Evolutionary conservation across 2,888 invertebrate genomes (phyloP).

Genomic region (Eudemis profundana): DNA sequence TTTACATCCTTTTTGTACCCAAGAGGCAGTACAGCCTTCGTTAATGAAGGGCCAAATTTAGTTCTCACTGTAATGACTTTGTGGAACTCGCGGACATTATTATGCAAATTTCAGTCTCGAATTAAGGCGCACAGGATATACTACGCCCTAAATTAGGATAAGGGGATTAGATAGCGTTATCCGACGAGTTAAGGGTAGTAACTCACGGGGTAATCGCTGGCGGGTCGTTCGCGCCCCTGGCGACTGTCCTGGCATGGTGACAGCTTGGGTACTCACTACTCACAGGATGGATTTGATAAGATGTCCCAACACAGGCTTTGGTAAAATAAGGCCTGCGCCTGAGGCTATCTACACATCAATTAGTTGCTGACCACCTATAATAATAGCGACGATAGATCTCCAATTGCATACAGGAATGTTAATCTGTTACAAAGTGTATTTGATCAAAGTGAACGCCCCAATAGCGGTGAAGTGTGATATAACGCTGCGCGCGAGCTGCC

Average conservation of each 20-base stretch:
- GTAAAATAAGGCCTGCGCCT: too few relatives aligned
- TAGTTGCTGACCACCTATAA: too few relatives aligned
- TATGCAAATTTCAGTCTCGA: slow-evolving; percentile 62
- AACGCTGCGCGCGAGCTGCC: background rate
- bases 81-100: slow-evolving; percentile 49
- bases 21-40: slow-evolving; percentile 36
- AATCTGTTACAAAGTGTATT: background rate
- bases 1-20: background rate
- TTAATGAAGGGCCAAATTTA: slow-evolving; percentile 57
- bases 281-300: background rate
- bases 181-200: slow-evolving; percentile 55
- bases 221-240: slow-evolving; percentile 36
- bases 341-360: too few relatives aligned
- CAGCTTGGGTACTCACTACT: too few relatives aligned
- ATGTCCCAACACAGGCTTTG: background rate
- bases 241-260: background rate
- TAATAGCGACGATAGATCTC: too few relatives aligned
- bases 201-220: slow-evolving; percentile 53
- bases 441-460: background rate
- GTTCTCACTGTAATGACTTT: slow-evolving; percentile 52
- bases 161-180: slow-evolving; percentile 60
- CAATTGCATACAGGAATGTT: background rate
- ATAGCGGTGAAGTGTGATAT: background rate
- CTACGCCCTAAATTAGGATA: slow-evolving; percentile 59
- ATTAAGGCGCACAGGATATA: slow-evolving; percentile 54